Percentiles rank a stretch among this genome's conserved stretches.
phyloP scores from a whole-genome alignment of 53 echinoderm and acorn worm genomes.

The Astropecten irregularis region DNA sequence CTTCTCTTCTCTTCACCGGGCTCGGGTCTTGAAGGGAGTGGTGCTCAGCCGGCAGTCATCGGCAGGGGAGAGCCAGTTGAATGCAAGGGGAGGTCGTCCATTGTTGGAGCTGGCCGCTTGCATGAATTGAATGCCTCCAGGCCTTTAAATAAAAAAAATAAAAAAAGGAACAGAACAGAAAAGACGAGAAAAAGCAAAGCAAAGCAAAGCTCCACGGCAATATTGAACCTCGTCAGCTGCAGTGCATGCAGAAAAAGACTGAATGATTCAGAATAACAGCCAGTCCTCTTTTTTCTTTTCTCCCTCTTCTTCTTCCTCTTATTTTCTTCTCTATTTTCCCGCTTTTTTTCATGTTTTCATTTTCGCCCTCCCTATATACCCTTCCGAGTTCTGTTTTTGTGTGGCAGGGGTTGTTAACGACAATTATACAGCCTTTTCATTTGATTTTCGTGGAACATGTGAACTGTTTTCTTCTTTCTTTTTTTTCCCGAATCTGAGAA shows the following conservation, averaged over 20 bases:
- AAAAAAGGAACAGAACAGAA: too few species aligned
- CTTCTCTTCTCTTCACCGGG: too few species aligned
- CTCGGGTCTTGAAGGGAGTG: too few species aligned
- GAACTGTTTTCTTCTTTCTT: too few species aligned
- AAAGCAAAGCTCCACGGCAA: not conserved
- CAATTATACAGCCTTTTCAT: too few species aligned
- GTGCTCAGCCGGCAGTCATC: not conserved
- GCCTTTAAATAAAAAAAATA: too few species aligned
- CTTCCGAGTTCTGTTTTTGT: too few species aligned
- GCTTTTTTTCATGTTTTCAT: not conserved
- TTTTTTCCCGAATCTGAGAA: too few species aligned
- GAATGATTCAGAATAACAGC: slow-evolving; percentile 21
- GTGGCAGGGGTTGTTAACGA: too few species aligned
- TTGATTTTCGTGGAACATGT: too few species aligned
- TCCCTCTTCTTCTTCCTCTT: too few species aligned
- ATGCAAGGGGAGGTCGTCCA: slow-evolving; percentile 39
- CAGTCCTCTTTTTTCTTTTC: not conserved
- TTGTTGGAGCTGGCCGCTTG: slow-evolving; percentile 34
- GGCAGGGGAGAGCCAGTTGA: not conserved
- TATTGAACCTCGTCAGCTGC: slow-evolving; percentile 27
- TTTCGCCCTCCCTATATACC: not conserved
- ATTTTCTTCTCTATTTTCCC: not conserved
- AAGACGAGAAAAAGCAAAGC: not conserved
- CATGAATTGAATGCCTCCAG: slow-evolving; percentile 44
- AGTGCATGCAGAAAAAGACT: not conserved